phyloP scores from a whole-genome alignment of 37 sponge, comb jelly and placozoan species.

The Eunapius fragilis region DNA sequence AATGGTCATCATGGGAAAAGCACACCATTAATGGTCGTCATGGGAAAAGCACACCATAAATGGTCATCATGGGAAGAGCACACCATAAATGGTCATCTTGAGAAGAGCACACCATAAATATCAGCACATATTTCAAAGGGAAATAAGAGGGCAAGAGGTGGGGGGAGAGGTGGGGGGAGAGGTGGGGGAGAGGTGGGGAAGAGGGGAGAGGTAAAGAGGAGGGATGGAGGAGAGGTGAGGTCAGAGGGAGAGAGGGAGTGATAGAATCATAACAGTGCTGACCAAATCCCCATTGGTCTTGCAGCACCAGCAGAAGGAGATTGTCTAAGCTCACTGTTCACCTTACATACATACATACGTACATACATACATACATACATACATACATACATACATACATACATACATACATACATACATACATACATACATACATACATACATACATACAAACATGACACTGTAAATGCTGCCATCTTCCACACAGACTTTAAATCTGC shows the following conservation, averaged over 20 bases:
- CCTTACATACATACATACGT: not conserved
- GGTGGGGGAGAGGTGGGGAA: not conserved
- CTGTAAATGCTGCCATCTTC: conserved; percentile 41
- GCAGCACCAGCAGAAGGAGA: no score
- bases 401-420: conserved; percentile 1
- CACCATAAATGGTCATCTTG: no score
- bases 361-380: not conserved
- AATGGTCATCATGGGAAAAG: no score
- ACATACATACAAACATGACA: conserved; percentile 26
- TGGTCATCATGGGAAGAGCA: no score
- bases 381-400: not conserved
- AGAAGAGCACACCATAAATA: no score
- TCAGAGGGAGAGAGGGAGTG: not conserved
- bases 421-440: not conserved
- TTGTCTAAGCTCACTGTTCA: no score
- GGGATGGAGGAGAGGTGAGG: not conserved
- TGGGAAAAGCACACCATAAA: no score
- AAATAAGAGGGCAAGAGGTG: no score
- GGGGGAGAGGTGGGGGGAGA: not conserved
- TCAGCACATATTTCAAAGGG: no score
- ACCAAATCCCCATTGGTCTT: conserved; percentile 67
- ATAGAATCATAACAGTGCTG: conserved; percentile 28
- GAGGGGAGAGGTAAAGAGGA: not conserved
- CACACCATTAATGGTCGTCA: no score
- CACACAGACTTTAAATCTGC: conserved; percentile 68